phyloP scores from a whole-genome alignment of 1,140 invertebrate species.

The Harlomillsia oculata region DNA sequence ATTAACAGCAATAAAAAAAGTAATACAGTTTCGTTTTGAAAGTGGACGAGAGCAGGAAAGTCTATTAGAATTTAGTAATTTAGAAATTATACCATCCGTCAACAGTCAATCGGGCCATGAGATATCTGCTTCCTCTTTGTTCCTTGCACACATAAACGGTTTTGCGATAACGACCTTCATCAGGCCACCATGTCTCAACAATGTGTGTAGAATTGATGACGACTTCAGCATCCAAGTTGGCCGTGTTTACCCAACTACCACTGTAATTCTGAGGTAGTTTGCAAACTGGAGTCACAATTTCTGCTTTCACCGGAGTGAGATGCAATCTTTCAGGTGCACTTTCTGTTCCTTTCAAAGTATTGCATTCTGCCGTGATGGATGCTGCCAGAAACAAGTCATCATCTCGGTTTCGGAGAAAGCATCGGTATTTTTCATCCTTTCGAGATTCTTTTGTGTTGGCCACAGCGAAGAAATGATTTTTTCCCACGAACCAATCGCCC shows the following conservation, averaged over 20 bases:
- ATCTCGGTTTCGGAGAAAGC: constrained; percentile 86
- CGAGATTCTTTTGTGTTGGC: constrained; percentile 88
- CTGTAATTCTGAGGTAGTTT: constrained; percentile 84
- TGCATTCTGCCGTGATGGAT: constrained; percentile 86
- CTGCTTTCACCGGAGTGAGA: constrained; percentile 70
- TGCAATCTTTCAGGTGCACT: constrained; percentile 81
- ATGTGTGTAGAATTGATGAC: constrained; percentile 93
- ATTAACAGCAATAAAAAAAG: constrained; percentile 38
- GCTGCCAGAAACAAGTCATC: constrained; percentile 82
- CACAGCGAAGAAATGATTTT: constrained; percentile 90
- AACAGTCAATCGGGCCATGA: constrained; percentile 91
- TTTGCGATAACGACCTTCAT: constrained; percentile 71
- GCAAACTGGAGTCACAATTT: constrained; percentile 81
- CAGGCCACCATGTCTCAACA: constrained; percentile 85
- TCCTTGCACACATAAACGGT: constrained; percentile 93
- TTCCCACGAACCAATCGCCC: constrained; percentile 89
- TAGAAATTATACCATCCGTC: constrained; percentile 89
- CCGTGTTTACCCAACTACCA: constrained; percentile 93
- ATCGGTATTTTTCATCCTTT: constrained; percentile 85
- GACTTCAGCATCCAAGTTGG: constrained; percentile 88
- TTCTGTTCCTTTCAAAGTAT: constrained; percentile 81
- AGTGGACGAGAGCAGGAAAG: too few species aligned
- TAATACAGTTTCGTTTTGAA: not conserved
- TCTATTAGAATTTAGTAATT: too few species aligned
- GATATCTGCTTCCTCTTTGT: constrained; percentile 70